Evolutionary conservation across 2,888 invertebrate genomes (phyloP).

Genomic region (Muscina levida): DNA sequence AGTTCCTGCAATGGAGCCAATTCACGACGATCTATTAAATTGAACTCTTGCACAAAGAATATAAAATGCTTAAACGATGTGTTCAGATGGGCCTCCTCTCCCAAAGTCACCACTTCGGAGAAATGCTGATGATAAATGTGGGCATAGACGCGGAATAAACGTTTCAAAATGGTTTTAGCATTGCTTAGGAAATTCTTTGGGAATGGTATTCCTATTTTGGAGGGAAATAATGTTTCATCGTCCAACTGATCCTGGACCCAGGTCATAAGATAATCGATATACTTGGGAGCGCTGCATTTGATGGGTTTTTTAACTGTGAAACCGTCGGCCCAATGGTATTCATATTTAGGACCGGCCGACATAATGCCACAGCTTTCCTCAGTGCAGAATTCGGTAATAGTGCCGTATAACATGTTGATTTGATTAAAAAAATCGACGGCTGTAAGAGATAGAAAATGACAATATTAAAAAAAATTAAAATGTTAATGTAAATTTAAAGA

Average conservation of each 20-base stretch:
- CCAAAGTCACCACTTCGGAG: conserved; percentile 97
- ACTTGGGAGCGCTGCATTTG: conserved; percentile 99
- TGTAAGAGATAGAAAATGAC: conserved; percentile 79
- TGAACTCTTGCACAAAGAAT: conserved; percentile 95
- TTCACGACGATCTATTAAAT: conserved; percentile 97
- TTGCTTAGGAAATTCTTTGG: conserved; percentile 98
- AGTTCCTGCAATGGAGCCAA: conserved; percentile 98
- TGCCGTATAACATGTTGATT: conserved; percentile 99
- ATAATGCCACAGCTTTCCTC: conserved; percentile 98
- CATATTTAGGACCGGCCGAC: conserved; percentile 99
- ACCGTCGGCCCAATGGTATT: conserved; percentile 99
- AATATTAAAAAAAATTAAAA: background rate
- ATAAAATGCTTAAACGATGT: conserved; percentile 99
- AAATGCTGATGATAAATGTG: conserved; percentile 99
- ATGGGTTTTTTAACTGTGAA: conserved; percentile 99
- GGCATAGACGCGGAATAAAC: conserved; percentile 98
- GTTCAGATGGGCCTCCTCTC: conserved; percentile 99
- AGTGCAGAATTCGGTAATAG: conserved; percentile 99
- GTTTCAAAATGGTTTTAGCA: conserved; percentile 98
- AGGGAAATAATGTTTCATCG: conserved; percentile 98
- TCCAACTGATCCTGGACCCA: conserved; percentile 99
- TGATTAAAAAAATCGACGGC: conserved; percentile 99
- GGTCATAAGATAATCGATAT: conserved; percentile 99
- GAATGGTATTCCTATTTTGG: conserved; percentile 99
- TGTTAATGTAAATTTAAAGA: background rate